A percentile compares a stretch with the other conserved stretches of the same genome.
These are phyloP conservation scores for Pseudomugil tenellus DNA, from an alignment of 2,797 vertebrate species.

Conservation along the genomic window DNA sequence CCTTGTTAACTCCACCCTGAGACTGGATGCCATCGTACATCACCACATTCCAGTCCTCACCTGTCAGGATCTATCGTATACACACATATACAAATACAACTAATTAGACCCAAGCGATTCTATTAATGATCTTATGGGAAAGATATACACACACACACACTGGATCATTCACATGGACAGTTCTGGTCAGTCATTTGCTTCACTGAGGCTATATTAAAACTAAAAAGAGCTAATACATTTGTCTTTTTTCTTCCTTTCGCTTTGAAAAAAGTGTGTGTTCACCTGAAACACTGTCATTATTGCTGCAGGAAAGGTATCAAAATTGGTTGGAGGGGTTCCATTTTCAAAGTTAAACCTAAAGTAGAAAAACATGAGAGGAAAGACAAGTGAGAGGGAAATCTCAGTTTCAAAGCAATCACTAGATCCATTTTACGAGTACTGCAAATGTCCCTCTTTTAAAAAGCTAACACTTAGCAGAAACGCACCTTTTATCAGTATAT, in stretches of 20 bases:
- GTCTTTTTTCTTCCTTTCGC: background rate
- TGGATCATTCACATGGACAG: background rate
- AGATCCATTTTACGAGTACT: conserved; percentile 18
- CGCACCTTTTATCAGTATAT: conserved; percentile 17
- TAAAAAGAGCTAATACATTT: background rate
- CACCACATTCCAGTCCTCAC: conserved; percentile 97
- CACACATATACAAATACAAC: conserved; percentile 20
- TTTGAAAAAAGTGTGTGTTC: conserved; percentile 42
- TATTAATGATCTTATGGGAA: background rate
- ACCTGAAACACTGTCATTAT: conserved; percentile 99
- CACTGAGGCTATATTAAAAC: no score
- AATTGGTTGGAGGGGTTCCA: conserved; percentile 96
- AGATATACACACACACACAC: background rate
- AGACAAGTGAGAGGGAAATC: background rate
- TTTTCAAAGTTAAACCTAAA: conserved; percentile 96
- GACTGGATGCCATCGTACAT: conserved; percentile 98
- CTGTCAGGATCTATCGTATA: conserved; percentile 89
- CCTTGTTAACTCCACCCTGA: conserved; percentile 94
- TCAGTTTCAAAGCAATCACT: background rate
- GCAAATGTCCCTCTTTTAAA: conserved; percentile 1
- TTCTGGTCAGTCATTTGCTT: background rate
- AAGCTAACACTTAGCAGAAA: conserved; percentile 32
- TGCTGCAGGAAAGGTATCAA: conserved; percentile 98
- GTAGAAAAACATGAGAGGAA: conserved; percentile 21
- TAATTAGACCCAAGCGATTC: background rate